These are phyloP conservation scores for Notiomystis cincta DNA, from an alignment of 2,113 vertebrate species.

Conservation along the genomic window DNA sequence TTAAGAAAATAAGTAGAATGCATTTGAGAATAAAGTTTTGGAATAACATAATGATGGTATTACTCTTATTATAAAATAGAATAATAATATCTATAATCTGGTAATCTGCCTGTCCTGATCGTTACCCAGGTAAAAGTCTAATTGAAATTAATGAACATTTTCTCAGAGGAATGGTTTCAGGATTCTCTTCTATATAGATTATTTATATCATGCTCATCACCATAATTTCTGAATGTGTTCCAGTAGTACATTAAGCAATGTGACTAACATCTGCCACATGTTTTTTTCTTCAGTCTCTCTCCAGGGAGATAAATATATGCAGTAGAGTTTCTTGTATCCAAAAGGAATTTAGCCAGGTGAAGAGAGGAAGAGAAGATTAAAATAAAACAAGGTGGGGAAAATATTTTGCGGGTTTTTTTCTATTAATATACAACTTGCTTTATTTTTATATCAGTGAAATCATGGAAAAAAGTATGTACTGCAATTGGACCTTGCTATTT, in stretches of 20 bases:
- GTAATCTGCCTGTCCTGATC: not conserved
- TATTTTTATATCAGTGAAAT: not conserved
- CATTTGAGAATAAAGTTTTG: not conserved
- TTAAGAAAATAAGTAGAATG: not conserved
- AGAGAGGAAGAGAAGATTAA: not conserved
- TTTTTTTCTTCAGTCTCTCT: not conserved
- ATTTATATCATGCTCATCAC: conserved; percentile 37
- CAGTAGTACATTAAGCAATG: conserved; percentile 23
- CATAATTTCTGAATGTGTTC: conserved; percentile 37
- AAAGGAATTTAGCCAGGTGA: not conserved
- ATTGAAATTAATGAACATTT: conserved; percentile 13
- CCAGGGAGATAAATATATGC: not conserved
- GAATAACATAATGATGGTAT: not conserved
- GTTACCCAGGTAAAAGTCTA: not conserved
- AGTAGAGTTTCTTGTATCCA: not conserved
- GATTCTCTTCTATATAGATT: not conserved
- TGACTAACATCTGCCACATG: conserved; percentile 43
- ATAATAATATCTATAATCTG: not conserved
- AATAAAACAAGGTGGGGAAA: not conserved
- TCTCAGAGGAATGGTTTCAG: not conserved
- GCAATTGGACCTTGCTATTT: not conserved
- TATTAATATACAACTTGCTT: not conserved
- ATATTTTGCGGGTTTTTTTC: not conserved
- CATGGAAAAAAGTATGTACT: not conserved
- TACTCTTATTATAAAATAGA: not conserved